phyloP scores from a whole-genome alignment of 2,888 invertebrate species.

The Desoria tigrina region DNA sequence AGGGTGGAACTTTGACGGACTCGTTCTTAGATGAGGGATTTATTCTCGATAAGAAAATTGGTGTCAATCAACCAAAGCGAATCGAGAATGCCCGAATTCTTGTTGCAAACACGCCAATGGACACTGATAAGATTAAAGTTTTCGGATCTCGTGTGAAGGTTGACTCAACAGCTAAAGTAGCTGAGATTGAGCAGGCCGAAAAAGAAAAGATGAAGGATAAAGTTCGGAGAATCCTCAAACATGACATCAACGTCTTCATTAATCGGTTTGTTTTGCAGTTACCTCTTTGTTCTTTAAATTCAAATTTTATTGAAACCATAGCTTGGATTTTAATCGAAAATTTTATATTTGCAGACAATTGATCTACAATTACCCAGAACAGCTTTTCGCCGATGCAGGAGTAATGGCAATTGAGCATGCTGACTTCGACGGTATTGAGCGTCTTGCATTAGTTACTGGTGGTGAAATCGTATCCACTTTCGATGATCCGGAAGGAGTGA shows the following conservation, averaged over 20 bases:
- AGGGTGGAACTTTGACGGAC: constrained; percentile 87
- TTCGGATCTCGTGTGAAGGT: constrained; percentile 95
- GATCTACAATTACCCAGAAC: constrained; percentile 99
- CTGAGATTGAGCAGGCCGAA: constrained; percentile 94
- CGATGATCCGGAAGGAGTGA: constrained; percentile 86
- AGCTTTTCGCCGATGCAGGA: constrained; percentile 95
- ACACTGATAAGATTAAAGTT: constrained; percentile 98
- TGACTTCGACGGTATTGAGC: constrained; percentile 98
- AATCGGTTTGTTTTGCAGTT: constrained; percentile 66
- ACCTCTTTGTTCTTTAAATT: no score
- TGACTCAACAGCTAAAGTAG: constrained; percentile 91
- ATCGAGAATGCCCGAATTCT: constrained; percentile 94
- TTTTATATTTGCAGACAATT: constrained; percentile 69
- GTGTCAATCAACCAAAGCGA: constrained; percentile 94
- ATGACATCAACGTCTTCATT: constrained; percentile 96
- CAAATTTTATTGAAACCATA: neutral
- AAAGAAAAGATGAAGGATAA: constrained; percentile 99
- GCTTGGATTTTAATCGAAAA: neutral
- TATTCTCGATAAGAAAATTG: constrained; percentile 92
- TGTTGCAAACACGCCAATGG: constrained; percentile 99
- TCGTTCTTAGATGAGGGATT: constrained; percentile 95
- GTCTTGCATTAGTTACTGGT: constrained; percentile 93
- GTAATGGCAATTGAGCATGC: constrained; percentile 99
- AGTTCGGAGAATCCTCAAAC: constrained; percentile 90
- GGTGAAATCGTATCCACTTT: constrained; percentile 99